Evolutionary conservation across 2,797 vertebrate genomes (phyloP).

Genomic region (Coranthus polyacanthus): DNA sequence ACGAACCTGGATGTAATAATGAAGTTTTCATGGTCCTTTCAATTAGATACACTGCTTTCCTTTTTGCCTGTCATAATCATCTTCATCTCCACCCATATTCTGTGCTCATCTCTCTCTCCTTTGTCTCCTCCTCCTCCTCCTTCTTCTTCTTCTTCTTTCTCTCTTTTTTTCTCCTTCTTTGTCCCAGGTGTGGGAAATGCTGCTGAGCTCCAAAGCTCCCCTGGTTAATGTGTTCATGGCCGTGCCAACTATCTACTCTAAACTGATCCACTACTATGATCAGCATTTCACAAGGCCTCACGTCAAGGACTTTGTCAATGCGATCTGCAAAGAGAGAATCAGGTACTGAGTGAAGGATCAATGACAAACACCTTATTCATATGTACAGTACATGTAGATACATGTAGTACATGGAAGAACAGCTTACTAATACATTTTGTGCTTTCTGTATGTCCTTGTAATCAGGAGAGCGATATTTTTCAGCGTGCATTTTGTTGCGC

Average conservation of each 20-base stretch:
- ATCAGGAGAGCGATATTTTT: background rate
- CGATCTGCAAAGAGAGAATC: conserved; percentile 90
- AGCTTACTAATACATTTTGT: too few relatives aligned
- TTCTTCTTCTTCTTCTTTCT: conserved; percentile 5
- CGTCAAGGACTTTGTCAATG: conserved; percentile 90
- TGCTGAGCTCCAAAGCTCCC: conserved; percentile 78
- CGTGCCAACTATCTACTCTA: conserved; percentile 94
- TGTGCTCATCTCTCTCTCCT: conserved; percentile 24
- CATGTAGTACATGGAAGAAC: background rate
- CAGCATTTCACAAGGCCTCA: conserved; percentile 86
- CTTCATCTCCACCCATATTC: conserved; percentile 24
- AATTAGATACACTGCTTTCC: conserved; percentile 36
- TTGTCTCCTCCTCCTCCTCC: background rate
- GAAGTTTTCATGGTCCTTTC: conserved; percentile 29
- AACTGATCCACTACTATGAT: conserved; percentile 90
- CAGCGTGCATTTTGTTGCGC: background rate
- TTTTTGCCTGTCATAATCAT: too few relatives aligned
- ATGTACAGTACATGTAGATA: background rate
- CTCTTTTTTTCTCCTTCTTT: background rate
- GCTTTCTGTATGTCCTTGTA: too few relatives aligned
- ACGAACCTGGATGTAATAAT: conserved; percentile 46
- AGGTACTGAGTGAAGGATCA: conserved; percentile 80
- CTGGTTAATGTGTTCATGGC: conserved; percentile 93
- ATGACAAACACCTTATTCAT: background rate
- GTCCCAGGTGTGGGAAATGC: conserved; percentile 92